Evolutionary conservation across 2,113 vertebrate genomes (phyloP).

Genomic region (Ranitomeya imitator): DNA sequence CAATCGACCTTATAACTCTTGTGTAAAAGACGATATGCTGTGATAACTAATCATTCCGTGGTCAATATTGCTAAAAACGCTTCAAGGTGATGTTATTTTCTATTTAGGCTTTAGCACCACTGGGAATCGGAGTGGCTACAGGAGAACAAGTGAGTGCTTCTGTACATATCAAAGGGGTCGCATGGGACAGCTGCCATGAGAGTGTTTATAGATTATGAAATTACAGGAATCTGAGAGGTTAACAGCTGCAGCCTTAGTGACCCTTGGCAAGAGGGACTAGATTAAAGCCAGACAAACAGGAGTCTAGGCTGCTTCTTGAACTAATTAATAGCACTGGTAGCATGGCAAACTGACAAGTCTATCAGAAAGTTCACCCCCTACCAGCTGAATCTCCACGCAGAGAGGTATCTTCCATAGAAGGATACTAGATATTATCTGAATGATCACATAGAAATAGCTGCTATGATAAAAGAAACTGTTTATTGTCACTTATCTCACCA

Average conservation of each 20-base stretch:
- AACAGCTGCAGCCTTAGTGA: conserved; percentile 6
- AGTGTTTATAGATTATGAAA: background rate
- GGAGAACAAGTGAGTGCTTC: conserved; percentile 76
- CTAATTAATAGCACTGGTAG: background rate
- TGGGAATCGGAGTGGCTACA: conserved; percentile 76
- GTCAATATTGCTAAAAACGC: background rate
- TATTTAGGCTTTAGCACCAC: conserved; percentile 74
- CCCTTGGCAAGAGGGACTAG: background rate
- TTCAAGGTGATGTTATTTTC: conserved; percentile 50
- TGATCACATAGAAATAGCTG: background rate
- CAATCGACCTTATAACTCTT: background rate
- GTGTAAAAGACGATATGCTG: background rate
- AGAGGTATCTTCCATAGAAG: background rate
- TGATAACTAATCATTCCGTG: background rate
- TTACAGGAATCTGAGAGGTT: conserved; percentile 10
- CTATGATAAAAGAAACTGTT: background rate
- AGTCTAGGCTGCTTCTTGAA: background rate
- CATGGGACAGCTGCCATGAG: conserved; percentile 3
- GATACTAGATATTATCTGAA: background rate
- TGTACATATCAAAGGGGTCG: background rate
- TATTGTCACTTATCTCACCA: background rate
- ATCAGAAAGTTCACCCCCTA: background rate
- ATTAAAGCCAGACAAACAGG: conserved; percentile 13
- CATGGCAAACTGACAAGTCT: background rate
- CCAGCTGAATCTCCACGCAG: background rate